These are phyloP conservation scores for Columba livia DNA, from an alignment of 2,113 vertebrate genomes.

Conservation along the genomic window DNA sequence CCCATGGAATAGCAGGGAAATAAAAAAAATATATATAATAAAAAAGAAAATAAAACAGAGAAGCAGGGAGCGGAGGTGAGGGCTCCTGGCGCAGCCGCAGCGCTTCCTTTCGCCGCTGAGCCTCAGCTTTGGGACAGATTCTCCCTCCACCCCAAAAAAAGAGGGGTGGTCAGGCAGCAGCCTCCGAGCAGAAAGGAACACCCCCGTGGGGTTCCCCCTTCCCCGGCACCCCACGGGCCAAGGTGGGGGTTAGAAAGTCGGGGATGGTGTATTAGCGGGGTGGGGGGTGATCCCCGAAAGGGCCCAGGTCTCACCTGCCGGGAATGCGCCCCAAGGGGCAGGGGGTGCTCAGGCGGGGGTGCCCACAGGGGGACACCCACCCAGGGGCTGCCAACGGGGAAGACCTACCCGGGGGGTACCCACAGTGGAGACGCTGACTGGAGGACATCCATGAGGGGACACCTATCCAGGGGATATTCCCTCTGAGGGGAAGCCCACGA, in stretches of 20 bases:
- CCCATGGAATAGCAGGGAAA: background rate
- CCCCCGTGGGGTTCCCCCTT: background rate
- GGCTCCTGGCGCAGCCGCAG: conserved; percentile 6
- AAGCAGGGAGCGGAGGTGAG: conserved; percentile 10
- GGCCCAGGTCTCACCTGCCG: background rate
- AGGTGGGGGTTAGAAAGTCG: fast-evolving
- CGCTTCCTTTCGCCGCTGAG: background rate
- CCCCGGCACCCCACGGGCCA: background rate
- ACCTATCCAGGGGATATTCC: fast-evolving
- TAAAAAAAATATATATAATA: too few species aligned
- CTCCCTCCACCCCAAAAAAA: background rate
- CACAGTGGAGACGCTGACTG: background rate
- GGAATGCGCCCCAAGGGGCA: too few species aligned
- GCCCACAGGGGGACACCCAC: background rate
- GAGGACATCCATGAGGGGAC: too few species aligned
- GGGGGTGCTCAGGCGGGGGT: background rate
- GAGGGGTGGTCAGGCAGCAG: background rate
- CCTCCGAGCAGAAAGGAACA: background rate
- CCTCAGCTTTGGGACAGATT: background rate
- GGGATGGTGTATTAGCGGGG: background rate
- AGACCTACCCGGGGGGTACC: background rate
- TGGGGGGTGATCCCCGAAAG: fast-evolving
- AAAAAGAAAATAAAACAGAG: background rate
- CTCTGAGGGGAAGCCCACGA: background rate
- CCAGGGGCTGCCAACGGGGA: background rate